These are phyloP conservation scores for Indicator maculatus DNA, from an alignment of 2,113 vertebrate species.

Conservation along the genomic window DNA sequence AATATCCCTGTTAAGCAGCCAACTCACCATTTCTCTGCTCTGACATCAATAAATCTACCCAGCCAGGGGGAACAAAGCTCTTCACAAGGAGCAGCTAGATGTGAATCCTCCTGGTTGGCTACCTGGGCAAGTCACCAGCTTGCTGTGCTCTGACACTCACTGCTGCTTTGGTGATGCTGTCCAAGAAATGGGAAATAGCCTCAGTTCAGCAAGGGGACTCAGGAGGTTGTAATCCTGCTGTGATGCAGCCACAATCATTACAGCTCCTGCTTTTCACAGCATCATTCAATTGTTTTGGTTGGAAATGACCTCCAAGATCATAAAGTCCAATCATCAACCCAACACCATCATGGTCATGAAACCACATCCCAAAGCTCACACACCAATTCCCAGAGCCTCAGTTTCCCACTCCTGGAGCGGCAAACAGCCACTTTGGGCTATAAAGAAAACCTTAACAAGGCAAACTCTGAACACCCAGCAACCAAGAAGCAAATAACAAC, in stretches of 20 bases:
- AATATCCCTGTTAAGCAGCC: conserved; percentile 65
- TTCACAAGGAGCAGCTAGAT: neutral
- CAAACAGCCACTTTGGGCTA: accelerated
- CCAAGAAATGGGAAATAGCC: accelerated
- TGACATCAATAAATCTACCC: conserved; percentile 37
- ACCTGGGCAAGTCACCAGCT: neutral
- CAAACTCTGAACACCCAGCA: neutral
- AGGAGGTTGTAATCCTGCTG: neutral
- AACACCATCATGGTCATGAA: too few relatives aligned
- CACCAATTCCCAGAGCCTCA: neutral
- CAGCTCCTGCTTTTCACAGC: neutral
- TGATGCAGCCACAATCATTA: accelerated
- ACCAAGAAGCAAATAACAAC: accelerated
- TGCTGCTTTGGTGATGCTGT: neutral
- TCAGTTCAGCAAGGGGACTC: accelerated
- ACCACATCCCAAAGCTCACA: too few relatives aligned
- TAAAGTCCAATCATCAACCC: too few relatives aligned
- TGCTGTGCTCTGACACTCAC: accelerated
- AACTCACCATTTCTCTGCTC: conserved; percentile 10
- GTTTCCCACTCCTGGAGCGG: accelerated
- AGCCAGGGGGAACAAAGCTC: conserved; percentile 7
- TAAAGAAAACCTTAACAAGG: neutral
- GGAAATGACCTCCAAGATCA: too few relatives aligned
- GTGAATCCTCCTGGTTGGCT: neutral
- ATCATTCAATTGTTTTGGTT: too few relatives aligned